Conservation (phyloP, 2,888 invertebrate genomes). For the Cephus nigrinus region DNA sequence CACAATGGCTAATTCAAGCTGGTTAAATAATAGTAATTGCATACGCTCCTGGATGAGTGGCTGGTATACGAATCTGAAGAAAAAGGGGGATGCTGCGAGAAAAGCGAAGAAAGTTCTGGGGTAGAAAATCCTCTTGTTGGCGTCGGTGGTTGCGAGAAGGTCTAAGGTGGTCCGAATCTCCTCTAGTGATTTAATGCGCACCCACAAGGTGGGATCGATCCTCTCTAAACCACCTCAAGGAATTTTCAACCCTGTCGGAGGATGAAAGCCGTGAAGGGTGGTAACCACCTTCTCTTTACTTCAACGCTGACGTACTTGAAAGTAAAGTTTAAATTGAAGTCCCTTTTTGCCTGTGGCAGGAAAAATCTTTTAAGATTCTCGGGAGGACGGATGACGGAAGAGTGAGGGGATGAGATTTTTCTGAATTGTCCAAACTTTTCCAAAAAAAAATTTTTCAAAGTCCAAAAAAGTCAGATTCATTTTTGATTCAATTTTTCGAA, state of each 20-base stretch:
- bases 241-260: not conserved
- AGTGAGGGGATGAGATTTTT: no score
- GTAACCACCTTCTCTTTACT: conserved; percentile 8
- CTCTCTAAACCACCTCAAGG: not conserved
- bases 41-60: no score
- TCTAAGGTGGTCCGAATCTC: conserved; percentile 3
- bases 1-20: no score
- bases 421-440: no score
- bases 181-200: conserved; percentile 29
- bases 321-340: conserved; percentile 37
- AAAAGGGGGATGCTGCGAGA: conserved; percentile 1
- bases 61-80: no score
- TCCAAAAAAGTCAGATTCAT: no score
- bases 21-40: no score
- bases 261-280: conserved; percentile 5
- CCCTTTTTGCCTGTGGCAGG: no score
- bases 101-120: conserved; percentile 7
- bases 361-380: no score
- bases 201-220: conserved; percentile 25
- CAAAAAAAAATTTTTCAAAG: no score
- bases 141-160: not conserved
- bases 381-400: no score
- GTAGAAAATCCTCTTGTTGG: conserved; percentile 4
- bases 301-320: conserved; percentile 15
- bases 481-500: no score